Evolutionary conservation across 2,797 vertebrate genomes (phyloP), one percentile per base, ranked within the genome.

Genomic region (Gephyroberyx darwinii): DNA sequence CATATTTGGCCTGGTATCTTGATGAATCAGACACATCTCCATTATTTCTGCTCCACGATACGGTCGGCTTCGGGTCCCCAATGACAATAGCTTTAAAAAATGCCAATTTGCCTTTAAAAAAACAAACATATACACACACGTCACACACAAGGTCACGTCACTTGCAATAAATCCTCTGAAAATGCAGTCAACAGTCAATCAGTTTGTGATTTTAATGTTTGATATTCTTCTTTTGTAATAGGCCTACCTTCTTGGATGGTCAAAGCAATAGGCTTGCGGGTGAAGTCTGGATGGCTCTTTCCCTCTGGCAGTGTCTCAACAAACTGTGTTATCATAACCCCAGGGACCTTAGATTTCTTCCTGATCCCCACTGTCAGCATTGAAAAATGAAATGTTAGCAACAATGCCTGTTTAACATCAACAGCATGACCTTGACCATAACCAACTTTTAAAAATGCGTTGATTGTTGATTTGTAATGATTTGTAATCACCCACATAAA

Each of bases 1-100:
- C 77, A 0, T 92, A 95, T 81, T 89, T 95, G 14, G 72, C 75
- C 79, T 94, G 86, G 45, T 94, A 96, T 92, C 91, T 95, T 56
- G 83, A 87, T 26, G 88, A 82, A 79, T 94, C 91, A n/a, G 93
- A 90, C 71, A 96, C 88, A 30, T 90, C 82, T 55, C 93, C 94
- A 7, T 77, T 92, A 61, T 75, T 87, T 74, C 93, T 91, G 0
- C 88, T 84, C 95, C 95, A 96, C 22, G 75, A 83, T 59, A 96
- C 92, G 0, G 90, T 69, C 0, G 95, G 95, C 33, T 33, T 16
- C 14, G 96, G 95, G 1, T 96, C 90, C 63, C 95, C 95, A 10
- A 65, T 92, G 56, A 96, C 93, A 75, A 95, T 92, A 30, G 92
- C 95, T 84, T 94, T 95, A 72, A 96, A 96, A 84, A 94, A 78